Conservation (phyloP, 2,888 invertebrate genomes). For the Coenonympha glycerion region DNA sequence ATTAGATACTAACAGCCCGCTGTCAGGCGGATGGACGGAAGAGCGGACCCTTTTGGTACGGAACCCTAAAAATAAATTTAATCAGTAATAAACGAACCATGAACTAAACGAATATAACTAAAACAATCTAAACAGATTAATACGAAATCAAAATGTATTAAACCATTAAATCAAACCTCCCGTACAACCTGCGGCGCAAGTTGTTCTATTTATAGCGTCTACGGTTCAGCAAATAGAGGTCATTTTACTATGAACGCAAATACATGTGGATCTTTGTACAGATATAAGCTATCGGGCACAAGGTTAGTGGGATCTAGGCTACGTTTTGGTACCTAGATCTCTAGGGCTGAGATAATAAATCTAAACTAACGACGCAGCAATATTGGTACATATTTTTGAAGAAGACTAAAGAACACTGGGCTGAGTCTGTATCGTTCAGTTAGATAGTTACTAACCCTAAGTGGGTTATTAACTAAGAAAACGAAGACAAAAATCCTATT, state of each 20-base stretch:
- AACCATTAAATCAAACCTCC: slow-evolving; percentile 1
- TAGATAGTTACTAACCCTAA: no score
- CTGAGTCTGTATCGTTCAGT: no score
- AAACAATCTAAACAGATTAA: slow-evolving; percentile 11
- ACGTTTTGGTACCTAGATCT: slow-evolving; percentile 25
- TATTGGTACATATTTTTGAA: no score
- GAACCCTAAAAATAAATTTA: background rate
- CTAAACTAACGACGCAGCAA: no score
- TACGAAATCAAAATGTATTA: slow-evolving; percentile 12
- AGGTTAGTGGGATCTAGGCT: slow-evolving; percentile 39
- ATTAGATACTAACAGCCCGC: no score
- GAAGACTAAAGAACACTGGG: no score
- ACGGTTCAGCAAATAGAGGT: background rate
- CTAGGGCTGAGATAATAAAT: slow-evolving; percentile 15
- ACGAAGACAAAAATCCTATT: no score
- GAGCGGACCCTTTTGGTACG: no score
- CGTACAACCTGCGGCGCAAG: background rate
- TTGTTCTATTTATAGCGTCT: background rate
- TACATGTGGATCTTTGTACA: slow-evolving; percentile 11
- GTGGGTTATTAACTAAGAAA: no score
- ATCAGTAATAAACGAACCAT: background rate
- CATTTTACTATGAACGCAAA: slow-evolving; percentile 2
- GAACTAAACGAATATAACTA: no score
- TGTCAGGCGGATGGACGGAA: no score
- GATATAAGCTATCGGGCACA: slow-evolving; percentile 32